Conservation (phyloP, 2,113 vertebrate genomes). For the Tor tambroides region DNA sequence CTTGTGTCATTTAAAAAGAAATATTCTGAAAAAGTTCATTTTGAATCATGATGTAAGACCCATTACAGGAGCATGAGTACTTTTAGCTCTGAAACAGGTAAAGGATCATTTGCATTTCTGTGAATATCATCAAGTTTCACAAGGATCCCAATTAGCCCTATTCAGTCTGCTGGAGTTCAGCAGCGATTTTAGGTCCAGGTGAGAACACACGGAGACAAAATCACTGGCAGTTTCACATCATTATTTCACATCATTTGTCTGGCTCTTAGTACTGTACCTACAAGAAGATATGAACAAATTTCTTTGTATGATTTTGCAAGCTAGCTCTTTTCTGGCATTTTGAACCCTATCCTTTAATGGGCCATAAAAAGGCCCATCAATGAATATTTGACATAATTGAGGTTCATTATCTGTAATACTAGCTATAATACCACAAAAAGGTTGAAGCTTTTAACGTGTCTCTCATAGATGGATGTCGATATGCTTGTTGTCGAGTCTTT, state of each 20-base stretch:
- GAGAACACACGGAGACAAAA: background rate
- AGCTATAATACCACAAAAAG: slow-evolving; percentile 13
- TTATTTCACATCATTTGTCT: background rate
- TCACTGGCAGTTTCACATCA: background rate
- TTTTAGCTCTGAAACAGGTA: slow-evolving; percentile 7
- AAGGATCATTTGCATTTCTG: slow-evolving; percentile 16
- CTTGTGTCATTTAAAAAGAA: background rate
- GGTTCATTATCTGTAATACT: background rate
- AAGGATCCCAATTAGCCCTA: slow-evolving; percentile 22
- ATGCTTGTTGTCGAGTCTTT: background rate
- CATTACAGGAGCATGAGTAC: background rate
- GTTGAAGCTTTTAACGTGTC: background rate
- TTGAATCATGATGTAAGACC: background rate
- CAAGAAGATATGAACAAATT: background rate
- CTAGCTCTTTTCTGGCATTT: background rate
- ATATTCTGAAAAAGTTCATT: background rate
- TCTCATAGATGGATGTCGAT: slow-evolving; percentile 18
- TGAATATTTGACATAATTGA: slow-evolving; percentile 29
- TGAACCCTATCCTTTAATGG: background rate
- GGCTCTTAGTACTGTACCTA: background rate
- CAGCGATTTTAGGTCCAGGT: slow-evolving; percentile 19
- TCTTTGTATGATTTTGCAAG: slow-evolving; percentile 12
- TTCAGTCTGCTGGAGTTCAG: background rate
- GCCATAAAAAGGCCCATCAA: slow-evolving; percentile 13
- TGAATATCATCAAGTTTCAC: slow-evolving; percentile 13